A percentile compares a stretch with the other conserved stretches of the same genome.
These are phyloP conservation scores for Emesis russula DNA, from an alignment of 2,888 invertebrate species.

Conservation along the genomic window DNA sequence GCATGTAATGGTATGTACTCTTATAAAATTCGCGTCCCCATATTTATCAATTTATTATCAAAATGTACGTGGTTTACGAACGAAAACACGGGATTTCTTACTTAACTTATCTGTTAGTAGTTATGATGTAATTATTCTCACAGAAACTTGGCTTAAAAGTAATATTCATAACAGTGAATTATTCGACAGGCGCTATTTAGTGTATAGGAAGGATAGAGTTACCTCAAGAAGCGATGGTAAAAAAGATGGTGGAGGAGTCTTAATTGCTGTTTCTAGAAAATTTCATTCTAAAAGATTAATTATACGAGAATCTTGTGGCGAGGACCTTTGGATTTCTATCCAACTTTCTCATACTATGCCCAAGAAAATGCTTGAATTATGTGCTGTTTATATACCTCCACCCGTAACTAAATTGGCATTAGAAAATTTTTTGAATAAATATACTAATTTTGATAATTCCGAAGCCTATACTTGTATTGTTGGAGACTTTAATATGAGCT, in stretches of 20 bases:
- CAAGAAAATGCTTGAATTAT: not conserved
- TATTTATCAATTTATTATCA: conserved; percentile 59
- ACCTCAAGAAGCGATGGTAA: not conserved
- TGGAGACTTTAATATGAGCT: conserved; percentile 19
- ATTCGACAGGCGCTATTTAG: not conserved
- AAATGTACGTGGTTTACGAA: conserved; percentile 53
- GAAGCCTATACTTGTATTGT: conserved; percentile 6
- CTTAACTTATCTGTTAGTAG: conserved; percentile 3
- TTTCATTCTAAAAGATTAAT: conserved; percentile 31
- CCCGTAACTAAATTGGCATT: not conserved
- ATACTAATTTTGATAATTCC: not conserved
- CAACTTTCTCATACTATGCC: not conserved
- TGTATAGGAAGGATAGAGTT: conserved; percentile 12
- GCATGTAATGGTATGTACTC: not conserved
- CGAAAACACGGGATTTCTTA: conserved; percentile 48
- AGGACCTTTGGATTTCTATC: conserved; percentile 40
- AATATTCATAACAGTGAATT: conserved; percentile 1
- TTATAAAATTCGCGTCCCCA: not conserved
- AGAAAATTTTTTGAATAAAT: not conserved
- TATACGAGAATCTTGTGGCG: conserved; percentile 24
- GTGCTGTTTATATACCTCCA: conserved; percentile 22
- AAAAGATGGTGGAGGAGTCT: conserved; percentile 37
- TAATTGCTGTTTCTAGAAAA: conserved; percentile 32
- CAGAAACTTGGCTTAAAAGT: conserved; percentile 25
- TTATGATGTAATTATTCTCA: conserved; percentile 22